Evolutionary conservation across 37 sponge, comb jelly and placozoan species (phyloP), one percentile per base, ranked within the genome.

Genomic region (Amphimedon queenslandica): DNA sequence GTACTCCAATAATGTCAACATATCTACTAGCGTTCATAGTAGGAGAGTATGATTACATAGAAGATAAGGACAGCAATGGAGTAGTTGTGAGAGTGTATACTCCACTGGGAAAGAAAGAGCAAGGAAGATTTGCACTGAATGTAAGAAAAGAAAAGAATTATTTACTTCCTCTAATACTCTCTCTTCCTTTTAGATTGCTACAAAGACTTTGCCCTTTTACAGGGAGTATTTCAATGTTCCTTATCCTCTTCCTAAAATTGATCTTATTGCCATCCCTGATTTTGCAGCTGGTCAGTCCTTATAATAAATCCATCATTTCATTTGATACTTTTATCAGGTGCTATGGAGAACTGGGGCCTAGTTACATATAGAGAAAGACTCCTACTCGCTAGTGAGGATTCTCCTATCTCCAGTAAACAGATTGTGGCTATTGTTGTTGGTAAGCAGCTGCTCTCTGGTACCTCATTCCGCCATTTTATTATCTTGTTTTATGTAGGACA

Each of bases 281-380:
- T 93, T 96, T 74, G 87, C 91, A 28, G 87, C 91, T 51, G 89
- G 88, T 82, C 36, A 27, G 6, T 10, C 31, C 27, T n/a, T 1
- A 29, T 4, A 21, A 33, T 72, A 30, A 16, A 29, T 37, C 4
- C 27, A 1, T 2, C 16, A 51, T n/a, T 53, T 81, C 83, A 71
- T 88, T 90, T 18, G 97, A 93, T 5, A 96, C 93, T 93, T 93
- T 93, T 78, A 93, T 93, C 76, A 93, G 97, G 97, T 93, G 97
- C 3, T 87, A 89, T 37, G 87, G 89, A 38, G n/a, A n/a, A n/a
- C n/a, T n/a, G n/a, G n/a, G n/a, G n/a, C n/a, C n/a, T n/a, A n/a
- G n/a, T n/a, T n/a, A 93, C 94, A 1, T 91, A 88, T 75, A 74
- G 93, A 67, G 90, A 90, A 47, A 80, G 86, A 35, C 75, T 75